Evolutionary conservation across 2,888 invertebrate species (phyloP).

Genomic region (Andrena minutula): DNA sequence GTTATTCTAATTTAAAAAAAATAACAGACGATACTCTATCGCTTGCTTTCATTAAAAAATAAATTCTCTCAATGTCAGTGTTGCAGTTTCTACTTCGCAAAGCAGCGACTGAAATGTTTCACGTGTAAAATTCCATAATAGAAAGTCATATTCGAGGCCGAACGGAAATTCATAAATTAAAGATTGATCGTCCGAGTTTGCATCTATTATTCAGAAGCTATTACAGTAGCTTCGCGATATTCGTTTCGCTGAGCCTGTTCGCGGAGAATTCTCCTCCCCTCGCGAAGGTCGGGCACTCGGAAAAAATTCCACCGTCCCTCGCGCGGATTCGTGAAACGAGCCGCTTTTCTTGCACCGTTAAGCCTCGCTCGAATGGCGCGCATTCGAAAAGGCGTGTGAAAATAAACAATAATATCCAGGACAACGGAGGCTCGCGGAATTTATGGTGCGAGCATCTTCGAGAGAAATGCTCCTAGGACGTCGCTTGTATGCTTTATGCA

Average conservation of each 20-base stretch:
- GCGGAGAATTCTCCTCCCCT: not conserved
- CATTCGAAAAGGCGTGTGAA: constrained; percentile 20
- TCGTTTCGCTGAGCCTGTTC: not conserved
- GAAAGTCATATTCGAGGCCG: too few relatives aligned
- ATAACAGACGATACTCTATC: not conserved
- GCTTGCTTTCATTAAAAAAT: not conserved
- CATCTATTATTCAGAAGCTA: too few relatives aligned
- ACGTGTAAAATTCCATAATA: too few relatives aligned
- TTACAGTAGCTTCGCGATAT: too few relatives aligned
- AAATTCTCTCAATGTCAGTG: not conserved
- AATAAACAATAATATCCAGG: constrained; percentile 53
- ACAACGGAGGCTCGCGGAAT: constrained; percentile 41
- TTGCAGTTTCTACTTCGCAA: not conserved
- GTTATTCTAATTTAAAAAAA: too few relatives aligned
- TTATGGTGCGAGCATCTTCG: constrained; percentile 54
- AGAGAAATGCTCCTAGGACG: constrained; percentile 49
- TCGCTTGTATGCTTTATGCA: constrained; percentile 58
- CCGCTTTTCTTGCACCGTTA: constrained; percentile 32
- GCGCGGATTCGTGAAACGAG: not conserved
- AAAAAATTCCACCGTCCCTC: not conserved
- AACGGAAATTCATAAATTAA: too few relatives aligned
- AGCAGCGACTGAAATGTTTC: not conserved
- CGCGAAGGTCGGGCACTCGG: not conserved
- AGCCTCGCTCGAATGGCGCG: constrained; percentile 4
- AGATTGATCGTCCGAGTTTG: too few relatives aligned